A percentile compares a stretch with the other conserved stretches of the same genome.
phyloP scores from a whole-genome alignment of 1,140 invertebrate species.

The Sinella curviseta region DNA sequence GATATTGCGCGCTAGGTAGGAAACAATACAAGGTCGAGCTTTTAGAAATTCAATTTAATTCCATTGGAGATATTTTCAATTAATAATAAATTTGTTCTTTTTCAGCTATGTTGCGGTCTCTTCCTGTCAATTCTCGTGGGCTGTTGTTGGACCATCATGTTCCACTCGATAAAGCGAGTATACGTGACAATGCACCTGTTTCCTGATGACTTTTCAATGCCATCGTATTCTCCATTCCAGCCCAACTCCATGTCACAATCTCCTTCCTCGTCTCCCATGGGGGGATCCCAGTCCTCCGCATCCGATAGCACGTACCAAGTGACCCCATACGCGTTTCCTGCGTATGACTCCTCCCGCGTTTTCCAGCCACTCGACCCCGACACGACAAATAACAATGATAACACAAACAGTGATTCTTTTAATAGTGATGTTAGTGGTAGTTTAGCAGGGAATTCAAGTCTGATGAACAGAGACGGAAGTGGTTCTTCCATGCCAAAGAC shows the following conservation, averaged over 20 bases:
- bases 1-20: too few relatives aligned
- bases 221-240: not conserved
- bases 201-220: conserved; percentile 22
- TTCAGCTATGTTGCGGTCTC: conserved; percentile 48
- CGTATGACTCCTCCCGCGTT: conserved; percentile 33
- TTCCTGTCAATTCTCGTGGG: conserved; percentile 49
- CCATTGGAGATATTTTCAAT: too few relatives aligned
- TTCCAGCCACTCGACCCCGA: conserved; percentile 24
- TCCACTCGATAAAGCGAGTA: conserved; percentile 46
- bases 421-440: not conserved
- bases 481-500: conserved; percentile 42
- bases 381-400: conserved; percentile 26
- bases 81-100: conserved; percentile 9
- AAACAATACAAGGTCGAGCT: too few relatives aligned
- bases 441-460: conserved; percentile 30
- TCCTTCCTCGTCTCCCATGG: not conserved
- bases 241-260: not conserved
- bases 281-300: not conserved
- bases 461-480: conserved; percentile 30
- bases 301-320: not conserved
- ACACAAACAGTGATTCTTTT: conserved; percentile 22
- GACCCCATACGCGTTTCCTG: conserved; percentile 14
- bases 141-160: conserved; percentile 47
- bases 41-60: too few relatives aligned
- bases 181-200: conserved; percentile 41